A percentile compares a stretch with the other conserved stretches of the same genome.
phyloP scores from a whole-genome alignment of 2,797 vertebrate genomes.

The Bovichtus diacanthus region DNA sequence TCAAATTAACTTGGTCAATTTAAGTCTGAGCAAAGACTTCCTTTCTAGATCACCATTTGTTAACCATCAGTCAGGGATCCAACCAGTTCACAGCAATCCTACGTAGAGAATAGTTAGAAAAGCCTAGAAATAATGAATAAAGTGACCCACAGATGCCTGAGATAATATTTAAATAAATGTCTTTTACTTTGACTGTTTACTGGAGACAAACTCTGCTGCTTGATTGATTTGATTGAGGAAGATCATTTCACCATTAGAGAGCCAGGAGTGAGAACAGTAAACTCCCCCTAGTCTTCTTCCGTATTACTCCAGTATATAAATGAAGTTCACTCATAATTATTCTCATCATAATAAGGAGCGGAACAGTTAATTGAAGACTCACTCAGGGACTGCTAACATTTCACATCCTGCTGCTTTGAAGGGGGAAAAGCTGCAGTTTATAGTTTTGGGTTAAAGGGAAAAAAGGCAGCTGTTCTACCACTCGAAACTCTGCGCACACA shows the following conservation, averaged over 20 bases:
- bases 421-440: slow-evolving; percentile 5
- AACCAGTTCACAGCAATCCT: not conserved
- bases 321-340: slow-evolving; percentile 31
- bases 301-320: slow-evolving; percentile 14
- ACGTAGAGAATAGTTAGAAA: not conserved
- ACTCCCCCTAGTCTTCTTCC: not conserved
- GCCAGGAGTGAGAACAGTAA: slow-evolving; percentile 8
- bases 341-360: slow-evolving; percentile 9
- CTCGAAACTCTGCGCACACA: not conserved
- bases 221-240: not conserved
- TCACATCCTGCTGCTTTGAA: slow-evolving; percentile 22
- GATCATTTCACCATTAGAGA: not conserved
- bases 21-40: not conserved
- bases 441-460: slow-evolving; percentile 5
- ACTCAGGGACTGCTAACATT: slow-evolving; percentile 14
- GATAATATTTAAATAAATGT: not conserved
- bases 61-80: not conserved
- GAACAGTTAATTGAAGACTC: slow-evolving; percentile 9
- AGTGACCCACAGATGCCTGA: not conserved
- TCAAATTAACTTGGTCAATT: not conserved
- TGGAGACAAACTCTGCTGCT: not conserved
- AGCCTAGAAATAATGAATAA: not conserved
- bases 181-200: too few species aligned
- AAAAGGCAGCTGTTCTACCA: slow-evolving; percentile 7
- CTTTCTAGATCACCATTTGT: not conserved